Conservation (phyloP, 2,797 vertebrate genomes). For the Phalanger gymnotis region DNA sequence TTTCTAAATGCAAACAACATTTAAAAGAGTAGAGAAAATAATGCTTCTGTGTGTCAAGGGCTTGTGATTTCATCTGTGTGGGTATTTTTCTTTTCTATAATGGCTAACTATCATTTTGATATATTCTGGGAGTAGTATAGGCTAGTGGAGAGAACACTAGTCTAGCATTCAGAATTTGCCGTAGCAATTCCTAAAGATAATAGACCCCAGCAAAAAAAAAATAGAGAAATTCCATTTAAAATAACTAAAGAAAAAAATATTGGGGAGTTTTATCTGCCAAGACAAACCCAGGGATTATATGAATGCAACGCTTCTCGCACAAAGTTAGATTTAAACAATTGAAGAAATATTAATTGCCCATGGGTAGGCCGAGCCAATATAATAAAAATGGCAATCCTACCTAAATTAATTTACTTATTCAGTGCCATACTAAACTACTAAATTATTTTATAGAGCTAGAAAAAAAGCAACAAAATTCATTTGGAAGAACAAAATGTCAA, state of each 20-base stretch:
- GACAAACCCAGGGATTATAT: background rate
- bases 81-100: background rate
- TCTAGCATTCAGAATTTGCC: background rate
- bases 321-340: background rate
- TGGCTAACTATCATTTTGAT: background rate
- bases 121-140: background rate
- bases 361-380: background rate
- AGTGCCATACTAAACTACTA: background rate
- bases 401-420: background rate
- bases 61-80: background rate
- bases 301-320: background rate
- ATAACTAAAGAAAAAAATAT: background rate
- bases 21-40: background rate
- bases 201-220: background rate
- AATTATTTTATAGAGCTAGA: background rate
- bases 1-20: background rate
- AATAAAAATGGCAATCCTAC: background rate
- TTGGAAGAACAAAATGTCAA: background rate
- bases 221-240: background rate
- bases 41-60: background rate
- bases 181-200: background rate
- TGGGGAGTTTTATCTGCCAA: background rate
- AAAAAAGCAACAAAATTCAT: background rate
- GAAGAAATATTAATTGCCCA: background rate
- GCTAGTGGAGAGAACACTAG: background rate